Evolutionary conservation across 2,113 vertebrate species (phyloP).

Genomic region (Megaptera novaeangliae): DNA sequence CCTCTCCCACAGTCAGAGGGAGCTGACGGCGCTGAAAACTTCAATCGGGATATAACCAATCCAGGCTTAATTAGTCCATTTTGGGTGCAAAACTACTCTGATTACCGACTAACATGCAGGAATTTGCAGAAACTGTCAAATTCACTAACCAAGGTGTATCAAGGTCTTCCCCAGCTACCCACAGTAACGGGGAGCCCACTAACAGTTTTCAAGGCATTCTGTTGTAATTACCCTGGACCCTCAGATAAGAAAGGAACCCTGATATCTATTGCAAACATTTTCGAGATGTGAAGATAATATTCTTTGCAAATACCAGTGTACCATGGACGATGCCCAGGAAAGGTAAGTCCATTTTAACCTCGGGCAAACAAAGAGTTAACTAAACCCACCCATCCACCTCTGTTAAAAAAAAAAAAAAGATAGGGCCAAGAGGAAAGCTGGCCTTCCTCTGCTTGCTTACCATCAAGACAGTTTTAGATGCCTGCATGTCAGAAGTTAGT

Average conservation of each 20-base stretch:
- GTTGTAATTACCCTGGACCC: not conserved
- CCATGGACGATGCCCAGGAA: not conserved
- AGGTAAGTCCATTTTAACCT: not conserved
- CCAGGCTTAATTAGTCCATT: slow-evolving; percentile 73
- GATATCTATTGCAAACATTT: not conserved
- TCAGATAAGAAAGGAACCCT: not conserved
- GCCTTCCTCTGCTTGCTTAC: not conserved
- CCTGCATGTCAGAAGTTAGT: not conserved
- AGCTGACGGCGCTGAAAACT: slow-evolving; percentile 69
- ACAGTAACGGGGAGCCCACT: not conserved
- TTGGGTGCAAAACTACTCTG: slow-evolving; percentile 72
- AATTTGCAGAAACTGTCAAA: slow-evolving; percentile 76
- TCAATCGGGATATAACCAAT: slow-evolving; percentile 71
- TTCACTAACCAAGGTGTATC: slow-evolving; percentile 50
- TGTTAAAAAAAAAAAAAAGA: not conserved
- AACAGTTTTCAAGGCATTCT: not conserved
- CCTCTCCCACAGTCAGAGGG: slow-evolving; percentile 42
- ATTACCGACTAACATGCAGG: slow-evolving; percentile 57
- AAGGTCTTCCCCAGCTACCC: slow-evolving; percentile 43
- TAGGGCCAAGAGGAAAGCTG: not conserved
- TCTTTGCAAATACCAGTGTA: not conserved
- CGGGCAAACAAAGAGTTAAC: not conserved
- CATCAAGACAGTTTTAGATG: not conserved
- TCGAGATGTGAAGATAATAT: not conserved
- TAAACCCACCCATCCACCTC: not conserved